phyloP scores from a whole-genome alignment of 2,113 vertebrate species.

The Pithys albifrons region DNA sequence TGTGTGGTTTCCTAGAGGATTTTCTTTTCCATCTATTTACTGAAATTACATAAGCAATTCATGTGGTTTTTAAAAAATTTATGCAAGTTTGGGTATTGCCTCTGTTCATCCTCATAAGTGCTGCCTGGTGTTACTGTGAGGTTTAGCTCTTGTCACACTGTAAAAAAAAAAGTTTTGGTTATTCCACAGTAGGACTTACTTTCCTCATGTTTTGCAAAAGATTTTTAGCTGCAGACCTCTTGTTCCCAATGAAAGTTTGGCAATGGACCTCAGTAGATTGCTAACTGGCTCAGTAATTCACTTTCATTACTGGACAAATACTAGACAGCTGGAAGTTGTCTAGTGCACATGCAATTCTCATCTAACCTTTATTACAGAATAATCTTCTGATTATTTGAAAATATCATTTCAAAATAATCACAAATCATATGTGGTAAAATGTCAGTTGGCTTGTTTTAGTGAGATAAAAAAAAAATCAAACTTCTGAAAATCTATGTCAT shows the following conservation, averaged over 20 bases:
- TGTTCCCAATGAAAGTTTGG: background rate
- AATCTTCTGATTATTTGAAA: background rate
- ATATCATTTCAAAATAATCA: background rate
- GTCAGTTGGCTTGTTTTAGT: background rate
- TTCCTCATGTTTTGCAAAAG: background rate
- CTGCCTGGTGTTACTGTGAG: background rate
- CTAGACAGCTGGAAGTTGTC: background rate
- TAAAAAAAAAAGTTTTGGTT: background rate
- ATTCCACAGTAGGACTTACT: background rate
- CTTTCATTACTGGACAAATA: background rate
- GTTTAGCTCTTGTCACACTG: background rate
- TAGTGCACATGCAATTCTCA: background rate
- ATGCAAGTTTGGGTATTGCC: background rate
- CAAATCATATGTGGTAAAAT: background rate
- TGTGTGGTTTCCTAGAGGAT: background rate
- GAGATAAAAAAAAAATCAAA: background rate
- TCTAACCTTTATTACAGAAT: background rate
- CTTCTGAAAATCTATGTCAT: background rate
- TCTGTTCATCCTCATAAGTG: background rate
- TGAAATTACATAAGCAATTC: background rate
- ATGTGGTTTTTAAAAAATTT: background rate
- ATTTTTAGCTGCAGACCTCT: background rate
- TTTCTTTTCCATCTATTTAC: background rate
- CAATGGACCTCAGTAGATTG: background rate
- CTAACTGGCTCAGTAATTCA: background rate